A percentile compares a stretch with the other conserved stretches of the same genome.
Conservation (phyloP, 2,797 vertebrate genomes). For the Agapornis canus region DNA sequence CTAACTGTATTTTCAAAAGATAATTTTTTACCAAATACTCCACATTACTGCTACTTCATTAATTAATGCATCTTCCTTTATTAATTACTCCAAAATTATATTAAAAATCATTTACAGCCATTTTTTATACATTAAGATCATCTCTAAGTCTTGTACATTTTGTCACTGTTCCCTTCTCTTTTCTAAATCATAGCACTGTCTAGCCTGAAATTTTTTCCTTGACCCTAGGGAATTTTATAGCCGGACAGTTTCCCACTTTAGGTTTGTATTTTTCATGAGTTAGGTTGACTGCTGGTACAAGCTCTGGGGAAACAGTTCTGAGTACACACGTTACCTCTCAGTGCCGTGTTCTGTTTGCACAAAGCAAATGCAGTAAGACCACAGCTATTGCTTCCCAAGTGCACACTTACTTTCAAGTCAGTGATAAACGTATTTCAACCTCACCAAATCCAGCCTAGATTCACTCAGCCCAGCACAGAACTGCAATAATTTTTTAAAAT, state of each 20-base stretch:
- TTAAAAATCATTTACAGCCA: not conserved
- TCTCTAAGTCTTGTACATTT: not conserved
- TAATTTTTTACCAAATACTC: not conserved
- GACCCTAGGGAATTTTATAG: not conserved
- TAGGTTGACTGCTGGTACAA: not conserved
- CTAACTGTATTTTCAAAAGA: not conserved
- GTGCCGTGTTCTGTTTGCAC: not conserved
- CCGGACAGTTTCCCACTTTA: not conserved
- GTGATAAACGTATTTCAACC: not conserved
- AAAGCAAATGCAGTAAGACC: not conserved
- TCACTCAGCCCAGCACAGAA: not conserved
- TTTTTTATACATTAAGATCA: not conserved
- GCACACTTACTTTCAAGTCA: not conserved
- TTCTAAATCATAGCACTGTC: not conserved
- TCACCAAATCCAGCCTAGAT: not conserved
- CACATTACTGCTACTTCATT: not conserved
- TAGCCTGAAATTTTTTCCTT: not conserved
- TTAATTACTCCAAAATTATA: not conserved
- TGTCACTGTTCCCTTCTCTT: not conserved
- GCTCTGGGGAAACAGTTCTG: not conserved
- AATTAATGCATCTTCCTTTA: not conserved
- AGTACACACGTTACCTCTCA: rapidly evolving
- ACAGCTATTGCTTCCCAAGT: not conserved
- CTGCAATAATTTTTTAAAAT: not conserved
- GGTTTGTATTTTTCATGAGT: not conserved